A percentile compares a stretch with the other conserved stretches of the same genome.
Conservation (phyloP, 2,888 invertebrate genomes). For the Neria commutata region DNA sequence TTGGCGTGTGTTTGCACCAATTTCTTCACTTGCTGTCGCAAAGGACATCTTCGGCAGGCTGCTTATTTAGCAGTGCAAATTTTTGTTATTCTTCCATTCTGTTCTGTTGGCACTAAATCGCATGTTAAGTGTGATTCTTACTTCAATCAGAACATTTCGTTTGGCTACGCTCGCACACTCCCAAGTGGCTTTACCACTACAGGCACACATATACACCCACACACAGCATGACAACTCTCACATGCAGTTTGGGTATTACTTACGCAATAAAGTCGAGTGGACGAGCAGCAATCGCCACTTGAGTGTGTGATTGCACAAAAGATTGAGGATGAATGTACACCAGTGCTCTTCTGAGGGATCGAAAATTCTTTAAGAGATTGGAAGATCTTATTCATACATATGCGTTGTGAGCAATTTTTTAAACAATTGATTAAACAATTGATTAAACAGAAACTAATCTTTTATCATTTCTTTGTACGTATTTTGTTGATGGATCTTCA, state of each 20-base stretch:
- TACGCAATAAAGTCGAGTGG: constrained; percentile 19
- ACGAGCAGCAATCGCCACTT: constrained; percentile 17
- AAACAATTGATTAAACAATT: too few relatives aligned
- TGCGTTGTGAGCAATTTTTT: too few relatives aligned
- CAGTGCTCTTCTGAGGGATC: too few relatives aligned
- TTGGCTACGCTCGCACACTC: neutral
- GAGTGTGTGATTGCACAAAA: neutral
- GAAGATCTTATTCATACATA: too few relatives aligned
- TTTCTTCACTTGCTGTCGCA: constrained; percentile 23
- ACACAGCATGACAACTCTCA: too few relatives aligned
- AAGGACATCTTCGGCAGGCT: constrained; percentile 12
- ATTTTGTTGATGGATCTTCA: too few relatives aligned
- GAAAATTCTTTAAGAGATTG: too few relatives aligned
- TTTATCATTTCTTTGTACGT: too few relatives aligned
- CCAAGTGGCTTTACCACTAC: neutral
- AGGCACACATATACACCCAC: neutral
- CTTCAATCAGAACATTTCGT: constrained; percentile 16
- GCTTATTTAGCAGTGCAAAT: constrained; percentile 4
- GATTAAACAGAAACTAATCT: too few relatives aligned
- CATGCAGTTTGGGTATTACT: neutral
- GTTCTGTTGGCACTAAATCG: constrained; percentile 26
- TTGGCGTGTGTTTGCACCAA: constrained; percentile 11
- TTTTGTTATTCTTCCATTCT: constrained; percentile 15
- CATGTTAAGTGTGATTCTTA: constrained; percentile 10
- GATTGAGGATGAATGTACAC: neutral